phyloP scores from a whole-genome alignment of 2,113 vertebrate genomes.

The Petroica traversi region DNA sequence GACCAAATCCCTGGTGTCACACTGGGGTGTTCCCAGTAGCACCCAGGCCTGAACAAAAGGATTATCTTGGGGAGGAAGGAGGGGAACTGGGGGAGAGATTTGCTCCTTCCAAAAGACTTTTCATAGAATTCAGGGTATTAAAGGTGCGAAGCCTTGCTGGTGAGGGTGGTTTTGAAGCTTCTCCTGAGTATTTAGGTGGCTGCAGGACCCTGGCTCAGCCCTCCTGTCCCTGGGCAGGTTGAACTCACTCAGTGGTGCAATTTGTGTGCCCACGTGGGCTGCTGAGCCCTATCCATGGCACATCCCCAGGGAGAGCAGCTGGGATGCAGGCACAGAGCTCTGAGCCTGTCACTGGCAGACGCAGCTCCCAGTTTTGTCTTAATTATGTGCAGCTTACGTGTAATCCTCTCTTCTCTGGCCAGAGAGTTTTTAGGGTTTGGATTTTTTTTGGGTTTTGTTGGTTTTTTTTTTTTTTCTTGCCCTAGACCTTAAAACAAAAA shows the following conservation, averaged over 20 bases:
- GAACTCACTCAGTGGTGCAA: fast-evolving
- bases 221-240: not conserved
- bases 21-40: not conserved
- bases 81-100: not conserved
- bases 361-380: not conserved
- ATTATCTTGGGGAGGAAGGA: not conserved
- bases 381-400: not conserved
- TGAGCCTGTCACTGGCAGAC: not conserved
- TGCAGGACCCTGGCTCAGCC: not conserved
- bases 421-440: not conserved
- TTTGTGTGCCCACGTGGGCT: fast-evolving
- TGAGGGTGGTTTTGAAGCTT: not conserved
- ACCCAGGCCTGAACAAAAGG: not conserved
- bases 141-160: not conserved
- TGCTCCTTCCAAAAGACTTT: not conserved
- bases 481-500: not conserved
- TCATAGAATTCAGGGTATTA: fast-evolving
- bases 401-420: not conserved
- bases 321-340: not conserved
- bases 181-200: fast-evolving
- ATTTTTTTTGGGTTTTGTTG: not conserved
- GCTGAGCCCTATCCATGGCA: not conserved
- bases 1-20: not conserved
- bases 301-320: not conserved
- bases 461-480: not conserved